A percentile compares a stretch with the other conserved stretches of the same genome.
Evolutionary conservation across 2,113 vertebrate species (phyloP).

Genomic region (Melanocharis versteri): DNA sequence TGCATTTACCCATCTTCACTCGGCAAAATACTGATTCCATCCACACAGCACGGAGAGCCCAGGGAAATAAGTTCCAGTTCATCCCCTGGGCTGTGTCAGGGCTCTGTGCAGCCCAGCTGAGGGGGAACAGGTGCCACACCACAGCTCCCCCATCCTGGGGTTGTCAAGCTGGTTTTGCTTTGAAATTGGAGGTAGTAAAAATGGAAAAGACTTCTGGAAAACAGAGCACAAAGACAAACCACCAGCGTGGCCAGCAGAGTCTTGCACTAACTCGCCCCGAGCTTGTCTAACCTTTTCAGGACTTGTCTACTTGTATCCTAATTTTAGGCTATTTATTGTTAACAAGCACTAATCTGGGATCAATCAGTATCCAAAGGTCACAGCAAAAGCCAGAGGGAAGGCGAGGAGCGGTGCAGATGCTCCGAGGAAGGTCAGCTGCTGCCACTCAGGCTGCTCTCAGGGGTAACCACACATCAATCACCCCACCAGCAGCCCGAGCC

Average conservation of each 20-base stretch:
- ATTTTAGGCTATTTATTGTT: slow-evolving; percentile 50
- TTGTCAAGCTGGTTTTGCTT: not conserved
- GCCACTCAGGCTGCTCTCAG: slow-evolving; percentile 20
- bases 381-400: slow-evolving; percentile 8
- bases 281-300: slow-evolving; percentile 41
- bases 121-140: not conserved
- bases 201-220: not conserved
- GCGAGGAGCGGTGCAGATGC: not conserved
- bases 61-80: not conserved
- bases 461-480: slow-evolving; percentile 33
- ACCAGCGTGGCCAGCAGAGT: not conserved
- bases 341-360: slow-evolving; percentile 40
- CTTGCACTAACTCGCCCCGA: not conserved
- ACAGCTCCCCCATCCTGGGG: not conserved
- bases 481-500: not conserved
- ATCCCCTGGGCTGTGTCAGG: not conserved
- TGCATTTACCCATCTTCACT: not conserved
- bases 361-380: slow-evolving; percentile 39
- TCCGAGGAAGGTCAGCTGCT: slow-evolving; percentile 52
- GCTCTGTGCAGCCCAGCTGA: not conserved
- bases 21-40: not conserved
- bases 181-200: not conserved
- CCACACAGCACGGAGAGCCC: not conserved
- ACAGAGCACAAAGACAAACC: not conserved
- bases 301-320: not conserved